Evolutionary conservation across 2,888 invertebrate genomes (phyloP).

Genomic region (Hydropsyche betteni): DNA sequence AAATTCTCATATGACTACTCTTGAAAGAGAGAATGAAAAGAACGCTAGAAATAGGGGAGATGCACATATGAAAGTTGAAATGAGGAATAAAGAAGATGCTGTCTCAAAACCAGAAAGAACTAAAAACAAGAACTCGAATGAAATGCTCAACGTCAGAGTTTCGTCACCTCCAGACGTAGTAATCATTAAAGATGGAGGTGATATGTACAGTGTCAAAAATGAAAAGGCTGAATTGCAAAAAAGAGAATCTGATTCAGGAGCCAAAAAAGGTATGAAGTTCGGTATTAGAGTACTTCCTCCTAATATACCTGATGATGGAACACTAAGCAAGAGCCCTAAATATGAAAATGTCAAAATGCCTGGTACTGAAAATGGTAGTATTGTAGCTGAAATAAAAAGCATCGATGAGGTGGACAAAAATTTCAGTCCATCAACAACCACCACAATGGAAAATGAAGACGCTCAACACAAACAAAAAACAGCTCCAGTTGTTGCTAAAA

Average conservation of each 20-base stretch:
- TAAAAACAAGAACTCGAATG: slow-evolving; percentile 60
- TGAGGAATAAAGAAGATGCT: slow-evolving; percentile 58
- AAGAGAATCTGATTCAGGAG: slow-evolving; percentile 64
- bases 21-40: slow-evolving; percentile 65
- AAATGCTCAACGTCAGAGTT: slow-evolving; percentile 33
- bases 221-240: slow-evolving; percentile 67
- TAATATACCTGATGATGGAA: slow-evolving; percentile 65
- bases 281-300: slow-evolving; percentile 74
- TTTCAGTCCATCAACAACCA: slow-evolving; percentile 35
- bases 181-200: slow-evolving; percentile 51
- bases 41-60: slow-evolving; percentile 60
- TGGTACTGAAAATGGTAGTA: slow-evolving; percentile 58
- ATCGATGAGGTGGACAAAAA: slow-evolving; percentile 66
- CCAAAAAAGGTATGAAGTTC: slow-evolving; percentile 70
- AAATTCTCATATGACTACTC: slow-evolving; percentile 58
- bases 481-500: slow-evolving; percentile 64
- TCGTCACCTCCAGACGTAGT: slow-evolving; percentile 50
- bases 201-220: slow-evolving; percentile 53
- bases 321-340: slow-evolving; percentile 61
- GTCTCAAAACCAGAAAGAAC: slow-evolving; percentile 61
- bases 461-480: slow-evolving; percentile 59
- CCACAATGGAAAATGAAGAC: slow-evolving; percentile 10
- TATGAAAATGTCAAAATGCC: slow-evolving; percentile 60
- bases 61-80: slow-evolving; percentile 58
- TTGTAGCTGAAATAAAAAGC: slow-evolving; percentile 54